phyloP scores from a whole-genome alignment of 2,888 invertebrate genomes.

The Cheilosia scutellata region DNA sequence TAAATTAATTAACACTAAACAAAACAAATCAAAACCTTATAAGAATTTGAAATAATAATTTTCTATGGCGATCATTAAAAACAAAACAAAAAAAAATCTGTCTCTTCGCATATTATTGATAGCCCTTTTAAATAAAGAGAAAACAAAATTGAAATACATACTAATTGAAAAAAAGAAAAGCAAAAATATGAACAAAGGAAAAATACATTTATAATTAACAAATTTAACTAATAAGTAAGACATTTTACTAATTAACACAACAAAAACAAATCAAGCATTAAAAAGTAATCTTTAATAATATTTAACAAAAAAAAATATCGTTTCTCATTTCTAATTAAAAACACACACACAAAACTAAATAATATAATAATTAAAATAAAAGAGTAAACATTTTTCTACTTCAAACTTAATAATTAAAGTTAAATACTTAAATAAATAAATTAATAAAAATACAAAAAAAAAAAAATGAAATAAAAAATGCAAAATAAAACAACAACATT shows the following conservation, averaged over 20 bases:
- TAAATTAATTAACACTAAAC: constrained; percentile 52
- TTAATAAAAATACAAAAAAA: constrained; percentile 53
- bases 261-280: constrained; percentile 50
- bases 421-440: constrained; percentile 74
- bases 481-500: constrained; percentile 62
- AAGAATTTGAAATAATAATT: constrained; percentile 39
- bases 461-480: constrained; percentile 46
- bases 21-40: constrained; percentile 54
- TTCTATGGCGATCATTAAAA: constrained; percentile 59
- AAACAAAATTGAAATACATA: constrained; percentile 15
- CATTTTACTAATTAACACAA: constrained; percentile 70
- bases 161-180: constrained; percentile 44
- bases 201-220: constrained; percentile 60
- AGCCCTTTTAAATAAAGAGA: constrained; percentile 41
- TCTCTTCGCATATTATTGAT: constrained; percentile 57
- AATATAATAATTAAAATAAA: constrained; percentile 51
- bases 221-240: constrained; percentile 70
- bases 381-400: constrained; percentile 74
- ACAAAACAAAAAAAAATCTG: constrained; percentile 21
- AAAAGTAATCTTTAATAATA: constrained; percentile 57
- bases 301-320: constrained; percentile 37
- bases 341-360: constrained; percentile 59
- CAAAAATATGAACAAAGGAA: constrained; percentile 31
- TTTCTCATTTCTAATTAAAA: constrained; percentile 61
- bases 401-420: constrained; percentile 77